Evolutionary conservation across 1,140 invertebrate species (phyloP).

Genomic region (Dinoponera quadriceps): DNA sequence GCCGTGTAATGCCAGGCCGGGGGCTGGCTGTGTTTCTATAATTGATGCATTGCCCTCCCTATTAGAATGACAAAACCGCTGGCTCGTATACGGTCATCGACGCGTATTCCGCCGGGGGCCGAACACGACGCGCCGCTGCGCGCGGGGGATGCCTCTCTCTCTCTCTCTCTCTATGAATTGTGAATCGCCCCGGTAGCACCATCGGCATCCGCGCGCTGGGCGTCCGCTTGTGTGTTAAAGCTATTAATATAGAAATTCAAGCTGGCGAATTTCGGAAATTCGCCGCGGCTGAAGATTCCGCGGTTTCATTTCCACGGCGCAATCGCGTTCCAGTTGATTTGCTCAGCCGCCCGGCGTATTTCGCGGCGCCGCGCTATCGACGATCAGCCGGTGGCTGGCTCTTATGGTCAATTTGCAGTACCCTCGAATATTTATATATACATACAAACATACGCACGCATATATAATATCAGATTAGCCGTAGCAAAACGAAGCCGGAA

Average conservation of each 20-base stretch:
- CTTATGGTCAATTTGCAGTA: constrained; percentile 24
- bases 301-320: constrained; percentile 55
- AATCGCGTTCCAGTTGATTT: constrained; percentile 30
- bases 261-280: constrained; percentile 54
- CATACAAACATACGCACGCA: too few species aligned
- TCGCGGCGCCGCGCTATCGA: constrained; percentile 10
- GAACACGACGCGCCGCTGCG: constrained; percentile 58
- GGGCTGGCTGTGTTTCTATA: constrained; percentile 79
- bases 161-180: constrained; percentile 9
- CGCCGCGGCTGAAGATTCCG: constrained; percentile 42
- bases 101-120: constrained; percentile 56
- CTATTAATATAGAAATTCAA: constrained; percentile 56
- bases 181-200: constrained; percentile 21
- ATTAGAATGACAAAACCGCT: constrained; percentile 81
- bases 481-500: neutral
- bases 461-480: neutral
- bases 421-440: neutral
- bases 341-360: neutral
- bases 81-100: constrained; percentile 64
- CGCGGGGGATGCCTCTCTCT: constrained; percentile 35
- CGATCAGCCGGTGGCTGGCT: neutral
- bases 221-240: constrained; percentile 33
- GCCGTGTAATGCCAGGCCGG: constrained; percentile 72
- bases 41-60: constrained; percentile 81
- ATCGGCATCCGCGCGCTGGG: constrained; percentile 30